These are phyloP conservation scores for Dermatemys mawii DNA, from an alignment of 2,113 vertebrate species.

Conservation along the genomic window DNA sequence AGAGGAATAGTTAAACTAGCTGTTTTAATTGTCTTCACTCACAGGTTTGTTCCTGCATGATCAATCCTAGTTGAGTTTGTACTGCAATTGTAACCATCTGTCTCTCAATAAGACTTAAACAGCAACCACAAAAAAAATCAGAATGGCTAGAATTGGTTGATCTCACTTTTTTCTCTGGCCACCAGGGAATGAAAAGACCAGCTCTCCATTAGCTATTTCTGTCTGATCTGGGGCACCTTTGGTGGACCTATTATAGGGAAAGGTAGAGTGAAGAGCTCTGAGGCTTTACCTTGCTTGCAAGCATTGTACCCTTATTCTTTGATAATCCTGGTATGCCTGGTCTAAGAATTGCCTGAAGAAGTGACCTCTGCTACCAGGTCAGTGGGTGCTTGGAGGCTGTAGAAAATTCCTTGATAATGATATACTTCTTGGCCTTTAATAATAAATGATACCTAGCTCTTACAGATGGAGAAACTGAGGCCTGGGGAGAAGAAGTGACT, in stretches of 20 bases:
- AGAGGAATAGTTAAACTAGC: not conserved
- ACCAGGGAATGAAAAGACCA: conserved; percentile 29
- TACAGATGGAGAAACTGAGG: not conserved
- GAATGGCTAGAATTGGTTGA: conserved; percentile 31
- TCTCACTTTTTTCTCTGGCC: not conserved
- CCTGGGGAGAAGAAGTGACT: not conserved
- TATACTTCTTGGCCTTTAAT: conserved; percentile 15
- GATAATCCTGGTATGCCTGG: conserved; percentile 59
- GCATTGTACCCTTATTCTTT: not conserved
- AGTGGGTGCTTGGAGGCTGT: conserved; percentile 17
- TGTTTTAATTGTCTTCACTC: not conserved
- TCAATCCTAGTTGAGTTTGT: not conserved
- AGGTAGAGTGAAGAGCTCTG: conserved; percentile 57
- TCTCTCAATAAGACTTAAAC: conserved; percentile 29
- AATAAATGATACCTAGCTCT: not conserved
- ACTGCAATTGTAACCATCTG: not conserved
- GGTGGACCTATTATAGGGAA: conserved; percentile 38
- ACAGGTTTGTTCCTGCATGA: not conserved
- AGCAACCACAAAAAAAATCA: conserved; percentile 6
- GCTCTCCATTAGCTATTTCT: conserved; percentile 54
- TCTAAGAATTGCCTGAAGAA: conserved; percentile 25
- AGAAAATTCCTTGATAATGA: conserved; percentile 9
- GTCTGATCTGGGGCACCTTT: conserved; percentile 6
- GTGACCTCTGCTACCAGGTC: conserved; percentile 48
- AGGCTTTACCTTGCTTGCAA: conserved; percentile 44